These are phyloP conservation scores for Leptopilina syphax DNA, from an alignment of 2,888 invertebrate genomes.

Conservation along the genomic window DNA sequence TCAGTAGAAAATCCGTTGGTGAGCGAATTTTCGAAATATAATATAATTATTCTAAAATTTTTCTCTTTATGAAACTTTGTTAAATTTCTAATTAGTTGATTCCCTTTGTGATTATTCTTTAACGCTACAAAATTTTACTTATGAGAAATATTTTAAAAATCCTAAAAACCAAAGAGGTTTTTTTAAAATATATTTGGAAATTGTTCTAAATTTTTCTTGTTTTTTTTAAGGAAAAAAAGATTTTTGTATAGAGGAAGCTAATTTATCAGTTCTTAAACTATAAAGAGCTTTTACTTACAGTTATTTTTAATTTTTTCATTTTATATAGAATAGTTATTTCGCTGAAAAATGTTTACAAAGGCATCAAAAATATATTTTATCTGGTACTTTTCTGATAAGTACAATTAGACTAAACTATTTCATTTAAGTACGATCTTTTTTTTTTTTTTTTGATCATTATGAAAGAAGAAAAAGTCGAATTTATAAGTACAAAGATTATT, in stretches of 20 bases:
- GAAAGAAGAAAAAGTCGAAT: constrained; percentile 17
- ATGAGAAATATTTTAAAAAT: too few relatives aligned
- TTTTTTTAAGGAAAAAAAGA: not conserved
- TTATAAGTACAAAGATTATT: constrained; percentile 10
- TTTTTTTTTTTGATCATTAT: not conserved
- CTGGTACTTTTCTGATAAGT: constrained; percentile 23
- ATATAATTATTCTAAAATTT: not conserved
- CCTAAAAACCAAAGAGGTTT: too few relatives aligned
- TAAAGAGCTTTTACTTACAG: not conserved
- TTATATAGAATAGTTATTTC: not conserved
- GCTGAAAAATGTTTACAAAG: constrained; percentile 35
- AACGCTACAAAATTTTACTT: too few relatives aligned
- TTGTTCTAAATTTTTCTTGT: not conserved
- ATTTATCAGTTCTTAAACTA: constrained; percentile 3
- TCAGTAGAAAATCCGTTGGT: constrained; percentile 24
- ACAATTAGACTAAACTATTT: constrained; percentile 37
- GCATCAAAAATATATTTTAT: constrained; percentile 38
- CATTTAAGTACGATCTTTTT: not conserved
- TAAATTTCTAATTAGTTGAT: constrained; percentile 2
- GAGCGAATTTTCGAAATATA: constrained; percentile 3
- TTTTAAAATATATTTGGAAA: not conserved
- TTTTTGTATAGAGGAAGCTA: too few relatives aligned
- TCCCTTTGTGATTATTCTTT: not conserved
- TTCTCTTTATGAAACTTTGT: not conserved
- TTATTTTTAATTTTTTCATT: constrained; percentile 11